These are phyloP conservation scores for Cromileptes altivelis DNA, from an alignment of 2,113 vertebrate genomes.

Conservation along the genomic window DNA sequence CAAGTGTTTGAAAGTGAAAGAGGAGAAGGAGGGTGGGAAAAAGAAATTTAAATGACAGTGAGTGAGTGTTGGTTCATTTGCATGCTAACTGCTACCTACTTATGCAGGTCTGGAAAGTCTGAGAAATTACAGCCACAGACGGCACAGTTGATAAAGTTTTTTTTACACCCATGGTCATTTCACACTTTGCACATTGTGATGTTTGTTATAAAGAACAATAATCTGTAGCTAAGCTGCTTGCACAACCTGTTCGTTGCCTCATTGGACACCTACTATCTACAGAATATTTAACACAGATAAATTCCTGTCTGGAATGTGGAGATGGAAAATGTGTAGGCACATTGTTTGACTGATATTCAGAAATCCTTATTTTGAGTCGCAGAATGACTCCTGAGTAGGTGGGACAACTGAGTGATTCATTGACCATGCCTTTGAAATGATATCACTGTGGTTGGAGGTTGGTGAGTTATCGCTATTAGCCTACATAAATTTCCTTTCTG, in stretches of 20 bases:
- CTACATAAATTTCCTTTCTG: conserved; percentile 38
- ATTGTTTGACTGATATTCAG: conserved; percentile 53
- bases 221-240: conserved; percentile 22
- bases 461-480: conserved; percentile 33
- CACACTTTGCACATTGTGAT: conserved; percentile 22
- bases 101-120: conserved; percentile 58
- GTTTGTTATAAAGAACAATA: conserved; percentile 46
- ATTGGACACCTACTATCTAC: conserved; percentile 37
- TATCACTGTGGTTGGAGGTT: conserved; percentile 24
- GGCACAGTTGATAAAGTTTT: conserved; percentile 29
- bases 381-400: conserved; percentile 61
- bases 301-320: conserved; percentile 41
- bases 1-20: conserved; percentile 47
- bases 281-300: conserved; percentile 32
- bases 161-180: conserved; percentile 53
- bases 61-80: conserved; percentile 39
- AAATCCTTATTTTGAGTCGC: conserved; percentile 49
- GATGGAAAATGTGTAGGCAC: conserved; percentile 66
- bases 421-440: conserved; percentile 44
- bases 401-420: conserved; percentile 64
- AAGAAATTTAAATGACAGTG: conserved; percentile 53
- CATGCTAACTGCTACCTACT: conserved; percentile 61
- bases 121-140: conserved; percentile 35
- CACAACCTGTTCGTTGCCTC: conserved; percentile 22
- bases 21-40: conserved; percentile 44